Conservation (phyloP, 2,888 invertebrate genomes). For the Erannis defoliaria region DNA sequence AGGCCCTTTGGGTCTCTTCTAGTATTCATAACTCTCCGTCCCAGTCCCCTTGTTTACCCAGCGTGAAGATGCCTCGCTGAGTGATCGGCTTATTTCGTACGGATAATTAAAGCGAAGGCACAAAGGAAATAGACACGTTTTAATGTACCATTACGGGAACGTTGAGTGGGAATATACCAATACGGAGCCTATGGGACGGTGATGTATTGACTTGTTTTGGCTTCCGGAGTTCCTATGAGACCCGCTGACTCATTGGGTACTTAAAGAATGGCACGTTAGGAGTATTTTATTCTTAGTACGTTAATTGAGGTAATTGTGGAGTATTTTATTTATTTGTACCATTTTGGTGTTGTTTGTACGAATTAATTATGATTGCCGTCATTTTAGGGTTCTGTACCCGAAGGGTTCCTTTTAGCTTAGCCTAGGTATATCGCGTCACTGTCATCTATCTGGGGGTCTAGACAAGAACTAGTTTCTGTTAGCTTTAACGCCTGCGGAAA, state of each 20-base stretch:
- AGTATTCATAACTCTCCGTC: constrained; percentile 39
- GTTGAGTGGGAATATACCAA: constrained; percentile 7
- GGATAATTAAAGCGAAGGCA: constrained; percentile 75
- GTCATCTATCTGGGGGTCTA: too few species aligned
- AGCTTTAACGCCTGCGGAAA: too few species aligned
- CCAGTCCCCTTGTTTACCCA: constrained; percentile 70
- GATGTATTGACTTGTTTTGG: constrained; percentile 38
- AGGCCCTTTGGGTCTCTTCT: constrained; percentile 46
- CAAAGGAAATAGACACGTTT: constrained; percentile 61
- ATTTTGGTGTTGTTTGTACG: not conserved
- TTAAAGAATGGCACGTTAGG: constrained; percentile 1
- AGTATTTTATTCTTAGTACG: constrained; percentile 8
- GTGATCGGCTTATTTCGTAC: constrained; percentile 83
- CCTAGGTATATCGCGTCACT: too few species aligned
- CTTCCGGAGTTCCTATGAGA: constrained; percentile 18
- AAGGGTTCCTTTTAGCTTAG: too few species aligned
- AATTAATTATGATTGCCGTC: not conserved
- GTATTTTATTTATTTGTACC: not conserved
- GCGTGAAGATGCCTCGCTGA: constrained; percentile 78
- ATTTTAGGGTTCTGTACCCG: too few species aligned
- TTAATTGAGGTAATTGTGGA: constrained; percentile 2
- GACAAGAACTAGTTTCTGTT: too few species aligned
- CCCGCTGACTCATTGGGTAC: constrained; percentile 20
- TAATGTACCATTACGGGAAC: constrained; percentile 43
- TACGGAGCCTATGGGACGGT: constrained; percentile 32